Evolutionary conservation across 1,140 invertebrate species (phyloP).

Genomic region (Lepidurus arcticus): DNA sequence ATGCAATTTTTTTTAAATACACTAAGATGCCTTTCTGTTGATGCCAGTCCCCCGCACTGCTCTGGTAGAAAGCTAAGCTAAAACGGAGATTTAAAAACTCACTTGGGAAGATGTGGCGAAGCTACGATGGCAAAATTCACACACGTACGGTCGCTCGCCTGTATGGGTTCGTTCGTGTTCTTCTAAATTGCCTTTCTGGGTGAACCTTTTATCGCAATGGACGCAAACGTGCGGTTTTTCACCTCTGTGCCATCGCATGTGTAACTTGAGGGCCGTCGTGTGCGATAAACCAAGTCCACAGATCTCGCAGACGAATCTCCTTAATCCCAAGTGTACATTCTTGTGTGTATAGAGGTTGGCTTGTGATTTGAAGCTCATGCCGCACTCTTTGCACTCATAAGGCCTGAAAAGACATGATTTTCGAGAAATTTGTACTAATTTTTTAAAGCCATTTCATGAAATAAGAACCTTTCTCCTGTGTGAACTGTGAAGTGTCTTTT

Average conservation of each 20-base stretch:
- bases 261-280: conserved; percentile 63
- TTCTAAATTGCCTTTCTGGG: conserved; percentile 56
- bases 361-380: conserved; percentile 62
- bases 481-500: conserved; percentile 63
- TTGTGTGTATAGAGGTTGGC: conserved; percentile 63
- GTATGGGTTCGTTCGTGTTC: conserved; percentile 57
- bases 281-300: conserved; percentile 69
- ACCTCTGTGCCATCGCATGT: conserved; percentile 59
- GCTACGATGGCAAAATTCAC: conserved; percentile 63
- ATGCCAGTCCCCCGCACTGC: too few species aligned
- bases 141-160: conserved; percentile 58
- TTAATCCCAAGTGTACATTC: conserved; percentile 61
- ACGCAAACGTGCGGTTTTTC: conserved; percentile 57
- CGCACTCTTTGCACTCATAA: conserved; percentile 55
- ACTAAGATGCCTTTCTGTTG: too few species aligned
- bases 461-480: conserved; percentile 54
- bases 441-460: too few species aligned
- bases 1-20: too few species aligned
- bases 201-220: conserved; percentile 55
- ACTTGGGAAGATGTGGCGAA: conserved; percentile 62
- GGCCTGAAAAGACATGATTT: conserved; percentile 57
- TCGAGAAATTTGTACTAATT: too few species aligned
- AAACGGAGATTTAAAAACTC: not conserved
- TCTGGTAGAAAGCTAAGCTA: not conserved
- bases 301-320: conserved; percentile 64